Percentiles rank a stretch among this genome's conserved stretches.
Evolutionary conservation across 1,140 invertebrate genomes (phyloP).

Genomic region (Triops cancriformis): DNA sequence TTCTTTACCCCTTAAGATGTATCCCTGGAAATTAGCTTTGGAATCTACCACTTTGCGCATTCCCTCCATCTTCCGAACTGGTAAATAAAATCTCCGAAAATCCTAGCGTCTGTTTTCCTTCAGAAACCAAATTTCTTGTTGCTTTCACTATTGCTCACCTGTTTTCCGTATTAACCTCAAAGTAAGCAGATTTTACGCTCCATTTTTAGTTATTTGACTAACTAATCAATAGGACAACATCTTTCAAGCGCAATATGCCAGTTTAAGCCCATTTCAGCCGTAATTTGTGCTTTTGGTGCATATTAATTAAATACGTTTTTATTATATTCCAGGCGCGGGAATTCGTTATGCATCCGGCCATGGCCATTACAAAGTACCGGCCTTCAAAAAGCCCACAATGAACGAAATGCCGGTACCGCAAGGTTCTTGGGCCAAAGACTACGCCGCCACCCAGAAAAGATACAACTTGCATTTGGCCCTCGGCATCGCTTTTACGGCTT

Average conservation of each 20-base stretch:
- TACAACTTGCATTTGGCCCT: slow-evolving; percentile 56
- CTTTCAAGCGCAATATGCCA: too few relatives aligned
- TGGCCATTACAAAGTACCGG: slow-evolving; percentile 18
- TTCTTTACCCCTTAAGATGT: not conserved
- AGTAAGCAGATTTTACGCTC: too few relatives aligned
- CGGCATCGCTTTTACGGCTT: slow-evolving; percentile 49
- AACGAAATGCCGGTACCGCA: slow-evolving; percentile 62
- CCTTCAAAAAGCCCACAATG: slow-evolving; percentile 44
- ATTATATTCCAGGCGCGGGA: not conserved
- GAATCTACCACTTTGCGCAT: not conserved
- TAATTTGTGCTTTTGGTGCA: too few relatives aligned
- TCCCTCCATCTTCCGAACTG: not conserved
- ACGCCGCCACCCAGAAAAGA: slow-evolving; percentile 53
- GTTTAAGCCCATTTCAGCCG: too few relatives aligned
- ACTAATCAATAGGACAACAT: too few relatives aligned
- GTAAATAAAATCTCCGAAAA: not conserved
- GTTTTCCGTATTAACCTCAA: too few relatives aligned
- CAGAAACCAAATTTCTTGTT: too few relatives aligned
- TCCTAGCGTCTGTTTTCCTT: too few relatives aligned
- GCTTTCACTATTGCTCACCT: too few relatives aligned
- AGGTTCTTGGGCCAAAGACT: slow-evolving; percentile 59
- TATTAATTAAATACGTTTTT: not conserved
- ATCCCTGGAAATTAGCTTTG: not conserved
- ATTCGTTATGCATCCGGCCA: slow-evolving; percentile 19
- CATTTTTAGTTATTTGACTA: too few relatives aligned